Evolutionary conservation across 2,888 invertebrate genomes (phyloP).

Genomic region (Cecidostiba fungosa): DNA sequence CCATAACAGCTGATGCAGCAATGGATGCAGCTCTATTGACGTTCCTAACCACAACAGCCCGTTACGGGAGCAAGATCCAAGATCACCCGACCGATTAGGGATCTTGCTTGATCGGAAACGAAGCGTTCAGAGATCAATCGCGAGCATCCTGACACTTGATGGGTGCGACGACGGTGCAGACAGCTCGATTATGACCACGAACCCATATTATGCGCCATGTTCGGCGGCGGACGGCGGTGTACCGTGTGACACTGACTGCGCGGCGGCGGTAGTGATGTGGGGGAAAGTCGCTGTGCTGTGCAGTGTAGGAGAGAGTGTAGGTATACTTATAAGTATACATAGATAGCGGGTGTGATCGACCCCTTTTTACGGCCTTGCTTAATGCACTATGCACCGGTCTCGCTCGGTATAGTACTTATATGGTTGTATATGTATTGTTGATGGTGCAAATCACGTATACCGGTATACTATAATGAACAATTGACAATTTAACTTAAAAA

Average conservation of each 20-base stretch:
- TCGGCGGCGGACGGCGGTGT: background rate
- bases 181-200: background rate
- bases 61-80: background rate
- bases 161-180: background rate
- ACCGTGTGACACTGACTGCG: too few species aligned
- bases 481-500: too few species aligned
- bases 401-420: too few species aligned
- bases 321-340: too few species aligned
- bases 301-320: too few species aligned
- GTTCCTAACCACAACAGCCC: background rate
- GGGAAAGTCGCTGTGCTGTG: background rate
- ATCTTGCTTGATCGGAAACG: background rate
- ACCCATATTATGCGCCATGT: background rate
- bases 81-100: background rate
- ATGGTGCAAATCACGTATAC: too few species aligned
- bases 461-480: too few species aligned
- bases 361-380: background rate
- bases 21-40: background rate
- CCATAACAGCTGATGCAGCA: constrained; percentile 82
- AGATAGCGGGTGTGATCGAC: too few species aligned
- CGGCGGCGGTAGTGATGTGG: too few species aligned
- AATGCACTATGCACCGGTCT: too few species aligned
- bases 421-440: too few species aligned
- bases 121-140: constrained; percentile 39
- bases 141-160: background rate